Evolutionary conservation across 2,113 vertebrate species (phyloP), one percentile per base, ranked within the genome.

Genomic region (Scartelaos histophorus): DNA sequence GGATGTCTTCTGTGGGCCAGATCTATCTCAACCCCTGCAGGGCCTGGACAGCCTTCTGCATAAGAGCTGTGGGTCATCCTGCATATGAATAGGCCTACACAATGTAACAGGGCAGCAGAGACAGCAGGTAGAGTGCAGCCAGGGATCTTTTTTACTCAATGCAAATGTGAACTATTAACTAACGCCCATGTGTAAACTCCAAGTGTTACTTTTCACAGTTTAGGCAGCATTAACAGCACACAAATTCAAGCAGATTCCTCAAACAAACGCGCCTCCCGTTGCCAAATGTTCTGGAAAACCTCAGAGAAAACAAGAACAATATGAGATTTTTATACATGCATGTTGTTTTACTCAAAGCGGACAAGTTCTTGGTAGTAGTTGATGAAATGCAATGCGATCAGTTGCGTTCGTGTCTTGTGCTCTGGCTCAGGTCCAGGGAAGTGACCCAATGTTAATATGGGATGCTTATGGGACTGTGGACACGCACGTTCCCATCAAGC

Each of bases 161-260:
- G 83, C 77, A 86, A 89, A 91, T 82, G 70, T 9, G 15, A 79
- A 64, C 67, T 65, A 34, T 79, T 74, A 80, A 81, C 45, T 29
- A 71, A 64, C 21, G 17, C 61, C 73, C 51, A 34, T 46, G 82
- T 74, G 82, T 61, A 67, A 82, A 81, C 43, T 35, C 19, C 1
- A 76, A 13, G 87, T 81, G 85, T 69, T 80, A 85, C 71, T 85
- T 86, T 82, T 86, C 78, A 82, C 87, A 83, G 75, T 76, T 85
- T 43, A 74, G 45, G 66, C 24, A 65, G 64, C 77, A 11, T 46
- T 58, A 70, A 71, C 4, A 7, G 70, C 51, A 38, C 60, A 69
- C 66, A 47, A 83, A 79, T 71, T 71, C 53, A 12, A 35, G 49
- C 71, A 78, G 43, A 73, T 74, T 73, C 66, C 71, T 74, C 43